phyloP scores from a whole-genome alignment of 2,888 invertebrate genomes.

The Eilema caniola region DNA sequence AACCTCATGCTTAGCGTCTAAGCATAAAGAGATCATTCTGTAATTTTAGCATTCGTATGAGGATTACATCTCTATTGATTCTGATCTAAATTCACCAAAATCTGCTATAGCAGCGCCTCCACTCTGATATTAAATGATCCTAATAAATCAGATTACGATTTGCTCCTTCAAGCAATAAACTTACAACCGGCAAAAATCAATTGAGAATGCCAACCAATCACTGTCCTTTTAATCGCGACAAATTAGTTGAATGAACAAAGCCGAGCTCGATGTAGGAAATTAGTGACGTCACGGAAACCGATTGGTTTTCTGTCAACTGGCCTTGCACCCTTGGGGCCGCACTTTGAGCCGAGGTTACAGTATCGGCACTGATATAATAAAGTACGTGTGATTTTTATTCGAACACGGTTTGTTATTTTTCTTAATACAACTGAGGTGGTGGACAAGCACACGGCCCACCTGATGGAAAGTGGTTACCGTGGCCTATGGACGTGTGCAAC shows the following conservation, averaged over 20 bases:
- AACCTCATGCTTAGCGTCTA: neutral
- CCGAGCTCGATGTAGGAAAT: conserved; percentile 16
- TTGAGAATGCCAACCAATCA: neutral
- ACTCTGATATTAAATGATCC: too few species aligned
- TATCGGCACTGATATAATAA: neutral
- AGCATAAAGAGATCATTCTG: neutral
- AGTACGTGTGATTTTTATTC: neutral
- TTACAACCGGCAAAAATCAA: neutral
- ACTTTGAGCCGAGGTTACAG: neutral
- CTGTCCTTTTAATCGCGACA: conserved; percentile 2
- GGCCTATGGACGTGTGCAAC: too few species aligned
- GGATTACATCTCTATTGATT: neutral
- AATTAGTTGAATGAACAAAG: conserved; percentile 13
- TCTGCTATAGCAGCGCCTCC: too few species aligned
- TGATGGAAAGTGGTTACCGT: too few species aligned
- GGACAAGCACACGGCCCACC: too few species aligned
- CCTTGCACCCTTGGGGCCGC: neutral
- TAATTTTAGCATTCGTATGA: neutral
- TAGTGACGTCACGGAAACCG: conserved; percentile 15
- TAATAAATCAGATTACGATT: neutral
- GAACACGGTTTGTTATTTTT: neutral
- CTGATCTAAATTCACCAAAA: neutral
- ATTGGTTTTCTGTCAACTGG: conserved; percentile 11
- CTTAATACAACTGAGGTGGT: too few species aligned
- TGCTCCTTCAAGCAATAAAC: neutral